Base-by-base conservation (phyloP, 2,113 vertebrate genomes). In the Tor tambroides region DNA sequence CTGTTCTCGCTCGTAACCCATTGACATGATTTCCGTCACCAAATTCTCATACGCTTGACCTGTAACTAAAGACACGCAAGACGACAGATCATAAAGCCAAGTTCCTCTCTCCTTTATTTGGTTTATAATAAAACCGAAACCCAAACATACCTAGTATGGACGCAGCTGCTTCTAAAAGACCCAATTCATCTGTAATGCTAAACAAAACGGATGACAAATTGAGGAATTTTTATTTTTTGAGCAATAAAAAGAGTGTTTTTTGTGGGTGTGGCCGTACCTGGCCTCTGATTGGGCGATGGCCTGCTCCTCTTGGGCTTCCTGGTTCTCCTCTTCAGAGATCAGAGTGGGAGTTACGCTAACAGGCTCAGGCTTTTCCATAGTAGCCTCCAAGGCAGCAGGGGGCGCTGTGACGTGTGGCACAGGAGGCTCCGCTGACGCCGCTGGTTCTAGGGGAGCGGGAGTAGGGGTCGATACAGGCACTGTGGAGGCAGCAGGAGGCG, bases 11-110 rank as follows among this genome's bases (percentile, higher is more conserved):
- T 94, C 94, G 74, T 96, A 96, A 63, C 95, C 95, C 94, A 96
- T 96, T 1, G 92, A 95, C 94, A 95, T 95, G 67, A 96, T 96
- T 90, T 96, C 95, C 19, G 94, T 92, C 85, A 96, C 95, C 90
- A 96, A 91, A 88, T 94, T 95, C 89, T 95, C 94, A 88, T 96
- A 96, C 26, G 94, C 95, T 59, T 94, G 93, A 56, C 95, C 95
- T 23, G 95, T 96, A 83, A 96, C 95, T 96, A 84, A 72, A 79
- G 81, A 76, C 69, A 30, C 11, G 79, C 23, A 59, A 49, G n/a
- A 12, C 30, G n/a, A 83, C 77, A 23, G 56, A 56, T 67, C 7
- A 21, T 12, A n/a, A 12, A 43, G 14, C 21, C 5, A 14, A 15
- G 21, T 32, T 32, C 14, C 46, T 17, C 19, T 90, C 41, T 67